Percentiles rank a stretch among this genome's conserved stretches.
phyloP scores from a whole-genome alignment of 2,113 vertebrate genomes.

The Prochilodus magdalenae region DNA sequence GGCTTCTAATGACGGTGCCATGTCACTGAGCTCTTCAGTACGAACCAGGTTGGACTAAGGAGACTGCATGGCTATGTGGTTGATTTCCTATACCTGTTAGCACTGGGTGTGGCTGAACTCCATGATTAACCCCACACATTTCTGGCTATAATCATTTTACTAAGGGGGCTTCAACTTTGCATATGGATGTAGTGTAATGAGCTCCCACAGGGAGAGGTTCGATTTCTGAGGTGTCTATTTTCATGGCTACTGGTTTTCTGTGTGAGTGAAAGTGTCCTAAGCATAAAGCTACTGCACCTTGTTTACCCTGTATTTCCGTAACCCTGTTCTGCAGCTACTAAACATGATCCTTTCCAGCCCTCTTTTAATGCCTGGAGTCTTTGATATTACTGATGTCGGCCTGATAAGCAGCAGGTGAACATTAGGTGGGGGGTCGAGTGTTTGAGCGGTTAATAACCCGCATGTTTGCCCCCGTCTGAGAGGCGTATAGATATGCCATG shows the following conservation, averaged over 20 bases:
- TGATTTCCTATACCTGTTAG: no score
- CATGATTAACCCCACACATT: no score
- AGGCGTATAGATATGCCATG: constrained; percentile 28
- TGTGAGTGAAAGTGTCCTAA: neutral
- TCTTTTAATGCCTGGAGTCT: neutral
- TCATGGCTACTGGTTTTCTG: neutral
- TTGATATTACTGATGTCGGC: neutral
- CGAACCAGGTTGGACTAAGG: no score
- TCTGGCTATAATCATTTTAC: no score
- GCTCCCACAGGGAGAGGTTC: neutral
- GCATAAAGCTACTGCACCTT: neutral
- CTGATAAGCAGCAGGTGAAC: no score
- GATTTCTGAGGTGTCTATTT: neutral
- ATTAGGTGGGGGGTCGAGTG: no score
- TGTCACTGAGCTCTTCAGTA: no score
- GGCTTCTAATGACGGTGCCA: no score
- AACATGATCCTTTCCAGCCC: neutral
- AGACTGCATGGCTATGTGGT: no score
- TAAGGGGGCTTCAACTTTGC: no score
- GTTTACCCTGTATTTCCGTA: neutral
- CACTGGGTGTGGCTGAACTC: no score
- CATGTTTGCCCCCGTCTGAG: constrained; percentile 33
- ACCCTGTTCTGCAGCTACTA: neutral
- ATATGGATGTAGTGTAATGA: neutral
- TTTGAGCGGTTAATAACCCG: constrained; percentile 3